A percentile compares a stretch with the other conserved stretches of the same genome.
Conservation (phyloP, 2,888 invertebrate species). For the Patella pellucida region DNA sequence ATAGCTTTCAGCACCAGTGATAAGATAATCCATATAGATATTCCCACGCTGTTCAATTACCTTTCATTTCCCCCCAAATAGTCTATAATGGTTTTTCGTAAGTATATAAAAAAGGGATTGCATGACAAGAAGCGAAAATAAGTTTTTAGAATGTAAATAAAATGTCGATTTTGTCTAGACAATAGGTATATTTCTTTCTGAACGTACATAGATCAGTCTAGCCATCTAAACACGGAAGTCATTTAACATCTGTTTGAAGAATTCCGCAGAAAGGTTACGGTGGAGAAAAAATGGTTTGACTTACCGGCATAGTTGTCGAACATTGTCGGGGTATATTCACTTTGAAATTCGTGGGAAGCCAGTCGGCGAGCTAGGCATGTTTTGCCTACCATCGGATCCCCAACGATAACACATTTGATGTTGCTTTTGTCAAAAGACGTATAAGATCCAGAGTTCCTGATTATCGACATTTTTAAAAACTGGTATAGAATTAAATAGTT, state of each 20-base stretch:
- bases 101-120: too few relatives aligned
- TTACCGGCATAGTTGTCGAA: slow-evolving; percentile 62
- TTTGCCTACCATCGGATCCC: slow-evolving; percentile 58
- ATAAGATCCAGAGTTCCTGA: slow-evolving; percentile 26
- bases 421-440: slow-evolving; percentile 37
- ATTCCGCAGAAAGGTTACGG: not conserved
- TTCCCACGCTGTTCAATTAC: too few relatives aligned
- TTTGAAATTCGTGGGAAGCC: slow-evolving; percentile 49
- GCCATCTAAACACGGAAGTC: not conserved
- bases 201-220: not conserved
- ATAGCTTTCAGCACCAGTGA: too few relatives aligned
- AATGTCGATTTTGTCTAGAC: too few relatives aligned
- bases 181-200: too few relatives aligned
- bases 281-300: slow-evolving; percentile 15
- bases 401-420: slow-evolving; percentile 60
- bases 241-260: slow-evolving; percentile 1
- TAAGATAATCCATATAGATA: too few relatives aligned
- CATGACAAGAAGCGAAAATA: too few relatives aligned
- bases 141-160: too few relatives aligned
- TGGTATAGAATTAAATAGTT: too few relatives aligned
- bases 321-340: slow-evolving; percentile 56
- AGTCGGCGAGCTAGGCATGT: slow-evolving; percentile 51
- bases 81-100: too few relatives aligned
- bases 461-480: not conserved
- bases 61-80: too few relatives aligned